A percentile compares a stretch with the other conserved stretches of the same genome.
phyloP scores from a whole-genome alignment of 1,140 invertebrate genomes.

The Drosophila rhopaloa region DNA sequence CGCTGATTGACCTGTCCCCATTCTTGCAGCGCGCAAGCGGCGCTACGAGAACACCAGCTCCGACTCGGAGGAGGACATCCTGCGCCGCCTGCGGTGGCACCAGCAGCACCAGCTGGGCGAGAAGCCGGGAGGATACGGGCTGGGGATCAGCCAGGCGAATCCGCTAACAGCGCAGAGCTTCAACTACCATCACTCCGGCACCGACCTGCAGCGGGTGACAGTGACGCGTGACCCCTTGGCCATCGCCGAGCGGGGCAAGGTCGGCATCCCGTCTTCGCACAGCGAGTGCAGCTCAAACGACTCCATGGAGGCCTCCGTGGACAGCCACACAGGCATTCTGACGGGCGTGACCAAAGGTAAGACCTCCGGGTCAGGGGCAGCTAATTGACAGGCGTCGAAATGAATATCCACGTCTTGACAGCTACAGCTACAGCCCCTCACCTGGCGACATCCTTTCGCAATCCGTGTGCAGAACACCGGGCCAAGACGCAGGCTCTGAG shows the following conservation, averaged over 20 bases:
- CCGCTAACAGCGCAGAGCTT: constrained; percentile 69
- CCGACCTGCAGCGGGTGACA: constrained; percentile 75
- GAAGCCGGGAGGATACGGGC: constrained; percentile 71
- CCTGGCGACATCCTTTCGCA: constrained; percentile 47
- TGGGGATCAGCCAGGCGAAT: constrained; percentile 65
- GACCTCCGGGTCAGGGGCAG: not conserved
- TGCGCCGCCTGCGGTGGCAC: constrained; percentile 86
- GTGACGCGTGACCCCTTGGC: constrained; percentile 80
- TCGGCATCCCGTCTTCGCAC: constrained; percentile 83
- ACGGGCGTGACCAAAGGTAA: constrained; percentile 83
- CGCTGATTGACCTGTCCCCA: not conserved
- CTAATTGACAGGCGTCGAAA: constrained; percentile 8
- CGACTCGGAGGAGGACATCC: constrained; percentile 91
- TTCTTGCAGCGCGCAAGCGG: constrained; percentile 73
- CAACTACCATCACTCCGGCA: constrained; percentile 71
- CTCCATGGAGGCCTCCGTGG: constrained; percentile 80
- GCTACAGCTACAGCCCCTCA: constrained; percentile 35
- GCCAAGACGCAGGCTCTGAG: constrained; percentile 53
- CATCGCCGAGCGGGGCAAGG: constrained; percentile 82
- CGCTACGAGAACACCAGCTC: constrained; percentile 87
- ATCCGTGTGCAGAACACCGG: constrained; percentile 55
- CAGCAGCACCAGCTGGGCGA: constrained; percentile 68
- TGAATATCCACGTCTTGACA: constrained; percentile 24
- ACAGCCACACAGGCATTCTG: constrained; percentile 80
- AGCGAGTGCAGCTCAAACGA: constrained; percentile 84